Evolutionary conservation across 2,113 vertebrate genomes (phyloP).

Genomic region (cattle (Bos taurus)): ARS-UCD2.0 NC_037339.1:79474501-79475000

Average conservation of each 20-base stretch:
- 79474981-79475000: background rate
- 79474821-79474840: background rate
- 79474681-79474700: conserved; percentile 16
- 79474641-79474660: conserved; percentile 43
- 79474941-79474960: background rate
- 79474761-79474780: background rate
- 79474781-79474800: background rate
- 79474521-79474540: background rate
- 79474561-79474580: background rate
- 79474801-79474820: background rate
- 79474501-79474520: background rate
- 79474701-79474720: background rate
- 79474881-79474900: background rate
- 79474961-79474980: background rate
- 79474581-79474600: conserved; percentile 36
- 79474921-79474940: background rate
- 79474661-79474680: background rate
- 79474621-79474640: conserved; percentile 16
- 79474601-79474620: conserved; percentile 20
- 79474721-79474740: background rate
- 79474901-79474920: background rate
- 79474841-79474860: background rate
- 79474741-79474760: background rate
- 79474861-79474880: too few relatives aligned
- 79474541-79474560: conserved; percentile 13